phyloP scores from a whole-genome alignment of 2,888 invertebrate genomes.

The Cryptops parisi region DNA sequence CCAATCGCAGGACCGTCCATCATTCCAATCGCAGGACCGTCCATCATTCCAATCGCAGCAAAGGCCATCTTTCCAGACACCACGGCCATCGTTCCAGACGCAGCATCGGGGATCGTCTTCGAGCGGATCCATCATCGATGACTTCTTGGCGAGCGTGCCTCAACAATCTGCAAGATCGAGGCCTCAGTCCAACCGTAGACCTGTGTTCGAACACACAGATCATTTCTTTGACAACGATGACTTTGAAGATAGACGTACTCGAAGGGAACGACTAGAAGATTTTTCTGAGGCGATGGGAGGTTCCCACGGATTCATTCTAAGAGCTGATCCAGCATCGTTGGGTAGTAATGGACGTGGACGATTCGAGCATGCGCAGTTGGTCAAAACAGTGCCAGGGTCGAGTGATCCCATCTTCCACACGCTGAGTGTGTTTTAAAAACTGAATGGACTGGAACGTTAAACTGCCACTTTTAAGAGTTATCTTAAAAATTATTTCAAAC shows the following conservation, averaged over 20 bases:
- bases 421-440: no score
- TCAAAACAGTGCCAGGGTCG: constrained; percentile 11
- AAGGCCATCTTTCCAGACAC: not conserved
- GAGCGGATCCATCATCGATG: constrained; percentile 7
- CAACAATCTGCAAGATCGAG: not conserved
- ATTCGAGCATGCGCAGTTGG: constrained; percentile 6
- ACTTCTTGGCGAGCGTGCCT: constrained; percentile 6
- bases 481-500: no score
- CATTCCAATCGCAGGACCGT: not conserved
- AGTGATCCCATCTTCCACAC: constrained; percentile 7
- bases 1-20: not conserved
- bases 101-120: not conserved
- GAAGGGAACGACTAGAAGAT: not conserved
- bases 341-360: not conserved
- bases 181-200: not conserved
- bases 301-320: constrained; percentile 8
- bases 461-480: no score
- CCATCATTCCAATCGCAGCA: not conserved
- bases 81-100: not conserved
- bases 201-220: not conserved
- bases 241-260: not conserved
- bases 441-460: no score
- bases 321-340: not conserved
- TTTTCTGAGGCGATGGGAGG: not conserved
- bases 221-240: not conserved